A percentile compares a stretch with the other conserved stretches of the same genome.
phyloP scores from a whole-genome alignment of 1,140 invertebrate species.

The Drosophila sp. region DNA sequence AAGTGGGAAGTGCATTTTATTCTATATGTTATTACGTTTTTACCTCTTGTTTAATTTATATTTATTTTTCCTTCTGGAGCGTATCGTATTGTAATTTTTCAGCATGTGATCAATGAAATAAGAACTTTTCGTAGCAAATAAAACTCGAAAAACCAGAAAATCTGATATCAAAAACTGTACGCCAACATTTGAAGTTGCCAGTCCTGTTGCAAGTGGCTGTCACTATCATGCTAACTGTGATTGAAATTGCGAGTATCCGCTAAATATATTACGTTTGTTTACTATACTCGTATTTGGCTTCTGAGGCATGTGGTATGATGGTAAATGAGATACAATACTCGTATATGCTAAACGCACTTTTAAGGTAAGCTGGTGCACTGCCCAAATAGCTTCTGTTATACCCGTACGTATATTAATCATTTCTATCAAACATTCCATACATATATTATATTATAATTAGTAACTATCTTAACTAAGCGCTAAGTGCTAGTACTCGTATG shows the following conservation, averaged over 20 bases:
- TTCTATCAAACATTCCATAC: conserved; percentile 15
- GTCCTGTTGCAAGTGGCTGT: conserved; percentile 73
- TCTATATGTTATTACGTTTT: conserved; percentile 31
- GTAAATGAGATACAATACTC: conserved; percentile 61
- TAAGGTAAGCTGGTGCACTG: conserved; percentile 83
- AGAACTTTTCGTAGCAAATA: conserved; percentile 73
- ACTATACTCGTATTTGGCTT: conserved; percentile 74
- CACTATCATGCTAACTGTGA: conserved; percentile 58
- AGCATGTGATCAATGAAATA: conserved; percentile 78
- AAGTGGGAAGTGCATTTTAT: conserved; percentile 55
- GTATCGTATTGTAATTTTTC: conserved; percentile 77
- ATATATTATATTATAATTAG: conserved; percentile 5
- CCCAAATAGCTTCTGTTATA: conserved; percentile 70
- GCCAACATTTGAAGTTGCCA: conserved; percentile 38
- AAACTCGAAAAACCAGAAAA: conserved; percentile 41
- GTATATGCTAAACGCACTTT: conserved; percentile 71
- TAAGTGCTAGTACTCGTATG: conserved; percentile 30
- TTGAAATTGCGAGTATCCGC: conserved; percentile 59
- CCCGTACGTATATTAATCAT: conserved; percentile 41
- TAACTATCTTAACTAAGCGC: conserved; percentile 31
- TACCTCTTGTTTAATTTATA: conserved; percentile 36
- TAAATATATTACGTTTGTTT: conserved; percentile 64
- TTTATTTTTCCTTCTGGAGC: conserved; percentile 50
- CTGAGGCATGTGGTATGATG: conserved; percentile 81
- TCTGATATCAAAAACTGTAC: conserved; percentile 33